Base-by-base conservation (phyloP, 2,797 vertebrate species). In the Erithacus rubecula region DNA sequence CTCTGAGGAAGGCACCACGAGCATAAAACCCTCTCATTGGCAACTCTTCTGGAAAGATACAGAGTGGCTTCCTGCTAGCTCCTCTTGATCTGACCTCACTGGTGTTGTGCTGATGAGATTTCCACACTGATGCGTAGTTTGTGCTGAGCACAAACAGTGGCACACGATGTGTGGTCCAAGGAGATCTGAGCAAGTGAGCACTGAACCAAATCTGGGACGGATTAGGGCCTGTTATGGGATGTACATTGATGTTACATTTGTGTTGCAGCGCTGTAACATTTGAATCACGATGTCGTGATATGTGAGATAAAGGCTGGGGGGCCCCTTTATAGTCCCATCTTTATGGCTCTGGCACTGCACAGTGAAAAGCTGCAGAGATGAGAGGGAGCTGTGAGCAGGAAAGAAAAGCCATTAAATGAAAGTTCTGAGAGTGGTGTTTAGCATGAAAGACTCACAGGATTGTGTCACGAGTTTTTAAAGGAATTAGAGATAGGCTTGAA, bases 231-330 rank as follows among this genome's bases (percentile, higher is more conserved):
- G 90, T 96, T 96, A 87, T 87, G 91, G 94, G 93, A 91, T 94
- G 95, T 96, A 97, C 95, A 96, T 91, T 97, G 95, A 96, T 95
- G 95, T 96, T 96, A 89, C 94, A 96, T 96, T 96, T 97, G 95
- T 96, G 94, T 97, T 91, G 88, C 92, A 94, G 92, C 0, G 39
- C 95, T 93, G 83, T 96, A 89, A 93, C 93, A 90, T 87, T 96
- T 96, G 96, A 96, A 96, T 96, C 96, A 90, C 4, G 87, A 86
- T 96, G 88, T 96, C 84, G 92, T 96, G 95, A 93, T 96, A 96
- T 23, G 72, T 69, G 77, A 93, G 94, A 94, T 94, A 95, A 90
- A 93, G 89, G 51, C 83, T 93, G 94, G 84, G 95, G 82, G 94
- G 95, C 77, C 89, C 76, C 81, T 88, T 90, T 58, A 46, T 32